Conservation (phyloP, 2,888 invertebrate species). For the Ophion obscuratus region DNA sequence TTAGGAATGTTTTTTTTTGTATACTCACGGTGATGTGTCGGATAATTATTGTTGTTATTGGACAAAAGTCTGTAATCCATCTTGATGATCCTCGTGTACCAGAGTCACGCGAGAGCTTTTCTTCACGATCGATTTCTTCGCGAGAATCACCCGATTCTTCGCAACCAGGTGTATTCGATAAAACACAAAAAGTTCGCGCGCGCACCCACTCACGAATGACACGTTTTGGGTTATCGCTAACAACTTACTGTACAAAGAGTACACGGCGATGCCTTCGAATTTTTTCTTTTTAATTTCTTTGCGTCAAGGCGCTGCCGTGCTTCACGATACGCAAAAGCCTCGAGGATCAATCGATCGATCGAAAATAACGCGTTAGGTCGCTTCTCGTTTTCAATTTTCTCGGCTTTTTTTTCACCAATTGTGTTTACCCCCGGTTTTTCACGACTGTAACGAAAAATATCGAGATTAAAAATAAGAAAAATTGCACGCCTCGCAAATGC, state of each 20-base stretch:
- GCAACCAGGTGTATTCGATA: neutral
- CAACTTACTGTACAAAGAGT: neutral
- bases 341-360: slow-evolving; percentile 67
- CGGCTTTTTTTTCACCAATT: neutral
- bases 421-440: neutral
- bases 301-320: neutral
- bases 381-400: neutral
- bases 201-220: slow-evolving; percentile 39
- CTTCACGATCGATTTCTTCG: slow-evolving; percentile 15
- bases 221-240: slow-evolving; percentile 8
- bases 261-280: neutral
- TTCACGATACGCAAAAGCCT: slow-evolving; percentile 3
- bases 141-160: neutral
- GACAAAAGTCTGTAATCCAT: slow-evolving; percentile 78
- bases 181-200: slow-evolving; percentile 28
- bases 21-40: slow-evolving; percentile 78
- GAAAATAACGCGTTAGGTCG: neutral
- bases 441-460: neutral
- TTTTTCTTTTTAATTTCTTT: neutral
- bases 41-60: slow-evolving; percentile 75
- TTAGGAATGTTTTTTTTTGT: slow-evolving; percentile 29
- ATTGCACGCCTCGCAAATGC: no score
- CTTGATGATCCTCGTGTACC: slow-evolving; percentile 62
- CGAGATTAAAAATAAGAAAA: no score
- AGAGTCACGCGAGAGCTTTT: slow-evolving; percentile 33